Percentiles rank a stretch among this genome's conserved stretches.
phyloP scores from a whole-genome alignment of 2,113 vertebrate genomes.

The Lepus timidus region DNA sequence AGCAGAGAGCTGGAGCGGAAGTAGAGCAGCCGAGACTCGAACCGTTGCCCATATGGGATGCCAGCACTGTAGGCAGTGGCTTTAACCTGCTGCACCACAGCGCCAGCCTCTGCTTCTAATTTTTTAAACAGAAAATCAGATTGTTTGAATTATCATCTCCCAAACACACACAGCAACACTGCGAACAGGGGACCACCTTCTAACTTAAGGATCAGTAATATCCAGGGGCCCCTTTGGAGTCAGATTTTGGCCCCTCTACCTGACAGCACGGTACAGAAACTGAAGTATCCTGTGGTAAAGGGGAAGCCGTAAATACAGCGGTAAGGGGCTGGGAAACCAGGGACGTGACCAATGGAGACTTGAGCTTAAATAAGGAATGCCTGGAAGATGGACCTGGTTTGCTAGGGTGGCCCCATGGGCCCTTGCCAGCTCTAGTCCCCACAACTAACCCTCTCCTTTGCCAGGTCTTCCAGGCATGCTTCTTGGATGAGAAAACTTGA shows the following conservation, averaged over 20 bases:
- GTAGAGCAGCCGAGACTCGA: too few relatives aligned
- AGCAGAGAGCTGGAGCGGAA: too few relatives aligned
- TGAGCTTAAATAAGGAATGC: not conserved
- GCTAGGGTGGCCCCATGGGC: not conserved
- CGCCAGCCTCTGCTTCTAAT: not conserved
- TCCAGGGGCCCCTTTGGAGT: not conserved
- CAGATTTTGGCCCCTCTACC: not conserved
- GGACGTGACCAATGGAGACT: not conserved
- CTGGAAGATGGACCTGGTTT: not conserved
- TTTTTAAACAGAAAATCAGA: slow-evolving; percentile 24
- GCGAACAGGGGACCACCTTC: not conserved
- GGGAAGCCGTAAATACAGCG: not conserved
- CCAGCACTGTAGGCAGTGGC: too few relatives aligned
- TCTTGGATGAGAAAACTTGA: not conserved
- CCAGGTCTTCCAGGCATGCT: not conserved
- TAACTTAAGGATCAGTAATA: not conserved
- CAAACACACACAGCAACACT: not conserved
- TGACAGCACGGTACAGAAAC: not conserved
- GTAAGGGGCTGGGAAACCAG: not conserved
- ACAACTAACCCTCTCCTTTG: not conserved
- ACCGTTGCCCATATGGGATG: too few relatives aligned
- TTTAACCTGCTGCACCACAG: too few relatives aligned
- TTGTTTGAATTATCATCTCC: not conserved
- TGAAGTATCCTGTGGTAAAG: not conserved
- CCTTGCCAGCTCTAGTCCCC: not conserved